Evolutionary conservation across 2,113 vertebrate species (phyloP).

Genomic region (Nothobranchius furzeri): DNA sequence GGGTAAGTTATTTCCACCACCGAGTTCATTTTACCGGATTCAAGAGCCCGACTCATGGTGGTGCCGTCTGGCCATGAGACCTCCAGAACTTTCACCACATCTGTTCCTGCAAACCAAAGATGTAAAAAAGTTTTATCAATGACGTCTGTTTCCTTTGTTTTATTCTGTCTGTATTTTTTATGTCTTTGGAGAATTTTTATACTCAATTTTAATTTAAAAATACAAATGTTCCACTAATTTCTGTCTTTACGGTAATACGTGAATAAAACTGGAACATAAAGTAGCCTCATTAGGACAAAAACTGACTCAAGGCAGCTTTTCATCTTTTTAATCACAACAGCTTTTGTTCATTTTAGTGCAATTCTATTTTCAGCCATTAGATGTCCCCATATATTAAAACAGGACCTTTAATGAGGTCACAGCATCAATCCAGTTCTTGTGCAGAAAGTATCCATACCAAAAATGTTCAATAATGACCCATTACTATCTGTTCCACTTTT

Average conservation of each 20-base stretch:
- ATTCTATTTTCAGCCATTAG: not conserved
- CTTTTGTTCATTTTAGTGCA: not conserved
- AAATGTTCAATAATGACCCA: too few relatives aligned
- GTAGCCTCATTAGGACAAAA: too few relatives aligned
- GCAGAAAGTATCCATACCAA: too few relatives aligned
- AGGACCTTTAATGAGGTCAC: too few relatives aligned
- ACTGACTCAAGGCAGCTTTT: too few relatives aligned
- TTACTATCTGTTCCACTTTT: too few relatives aligned
- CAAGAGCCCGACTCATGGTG: slow-evolving; percentile 71
- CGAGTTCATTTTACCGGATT: slow-evolving; percentile 83
- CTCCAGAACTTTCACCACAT: slow-evolving; percentile 85
- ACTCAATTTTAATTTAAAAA: too few relatives aligned
- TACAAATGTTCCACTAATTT: too few relatives aligned
- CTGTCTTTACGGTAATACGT: too few relatives aligned
- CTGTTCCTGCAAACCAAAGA: slow-evolving; percentile 76
- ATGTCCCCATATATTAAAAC: not conserved
- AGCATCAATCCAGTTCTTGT: too few relatives aligned
- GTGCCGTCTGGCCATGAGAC: slow-evolving; percentile 89
- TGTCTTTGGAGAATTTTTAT: not conserved
- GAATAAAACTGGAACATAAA: too few relatives aligned
- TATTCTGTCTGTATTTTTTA: not conserved
- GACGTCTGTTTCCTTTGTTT: not conserved
- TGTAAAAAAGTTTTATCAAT: not conserved
- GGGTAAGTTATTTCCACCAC: slow-evolving; percentile 87
- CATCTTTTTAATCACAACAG: not conserved